Conservation (phyloP, 1,140 invertebrate species). For the Sycobia sp. region DNA sequence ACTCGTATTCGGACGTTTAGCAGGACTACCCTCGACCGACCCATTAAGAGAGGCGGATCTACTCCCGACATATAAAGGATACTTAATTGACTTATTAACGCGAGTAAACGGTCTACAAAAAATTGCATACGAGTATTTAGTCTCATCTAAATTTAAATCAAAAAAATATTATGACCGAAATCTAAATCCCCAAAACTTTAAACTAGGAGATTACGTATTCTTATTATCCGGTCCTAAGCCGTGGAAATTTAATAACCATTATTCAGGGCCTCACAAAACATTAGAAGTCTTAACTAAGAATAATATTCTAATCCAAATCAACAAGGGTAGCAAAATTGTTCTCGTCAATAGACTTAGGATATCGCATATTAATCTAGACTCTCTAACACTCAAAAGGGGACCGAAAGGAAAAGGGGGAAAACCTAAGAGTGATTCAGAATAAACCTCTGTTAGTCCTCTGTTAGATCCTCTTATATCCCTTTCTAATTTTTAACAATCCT, state of each 20-base stretch:
- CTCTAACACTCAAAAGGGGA: no score
- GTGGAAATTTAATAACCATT: background rate
- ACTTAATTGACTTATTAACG: background rate
- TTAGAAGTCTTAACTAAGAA: conserved; percentile 4
- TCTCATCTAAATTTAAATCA: background rate
- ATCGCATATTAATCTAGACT: background rate
- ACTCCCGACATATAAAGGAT: background rate
- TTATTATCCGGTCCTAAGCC: conserved; percentile 1
- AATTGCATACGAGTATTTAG: background rate
- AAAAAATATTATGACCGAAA: background rate
- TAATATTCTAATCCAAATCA: background rate
- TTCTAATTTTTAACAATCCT: no score
- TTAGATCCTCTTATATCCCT: no score
- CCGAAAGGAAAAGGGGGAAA: no score
- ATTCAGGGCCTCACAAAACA: background rate
- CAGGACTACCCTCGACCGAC: background rate
- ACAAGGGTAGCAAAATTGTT: background rate
- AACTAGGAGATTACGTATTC: background rate
- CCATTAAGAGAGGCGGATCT: background rate
- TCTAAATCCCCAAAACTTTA: background rate
- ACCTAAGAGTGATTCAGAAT: no score
- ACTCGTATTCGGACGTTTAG: background rate
- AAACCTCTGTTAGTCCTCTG: no score
- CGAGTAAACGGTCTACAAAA: background rate
- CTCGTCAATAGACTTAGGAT: background rate